These are phyloP conservation scores for Sinocyclocheilus anophthalmus DNA, from an alignment of 2,113 vertebrate species.

Conservation along the genomic window DNA sequence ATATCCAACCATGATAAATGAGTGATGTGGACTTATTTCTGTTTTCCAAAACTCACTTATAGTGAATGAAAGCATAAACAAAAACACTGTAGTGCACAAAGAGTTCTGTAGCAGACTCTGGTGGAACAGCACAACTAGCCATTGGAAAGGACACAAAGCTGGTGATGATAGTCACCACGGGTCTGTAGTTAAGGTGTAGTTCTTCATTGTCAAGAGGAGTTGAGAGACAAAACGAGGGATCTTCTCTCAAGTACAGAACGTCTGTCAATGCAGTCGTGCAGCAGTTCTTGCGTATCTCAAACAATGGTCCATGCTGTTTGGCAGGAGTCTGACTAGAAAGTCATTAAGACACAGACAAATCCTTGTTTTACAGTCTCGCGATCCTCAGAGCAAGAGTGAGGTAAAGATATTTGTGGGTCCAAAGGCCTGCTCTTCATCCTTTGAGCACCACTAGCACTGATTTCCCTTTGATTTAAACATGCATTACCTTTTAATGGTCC, in stretches of 20 bases:
- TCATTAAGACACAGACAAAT: slow-evolving; percentile 35
- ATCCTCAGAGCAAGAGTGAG: slow-evolving; percentile 48
- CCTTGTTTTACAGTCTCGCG: slow-evolving; percentile 11
- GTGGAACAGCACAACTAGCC: slow-evolving; percentile 50
- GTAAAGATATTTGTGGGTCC: slow-evolving; percentile 61
- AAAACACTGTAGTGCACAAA: slow-evolving; percentile 44
- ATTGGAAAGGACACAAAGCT: slow-evolving; percentile 40
- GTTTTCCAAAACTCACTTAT: slow-evolving; percentile 4
- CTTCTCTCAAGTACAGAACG: slow-evolving; percentile 52
- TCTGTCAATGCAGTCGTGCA: slow-evolving; percentile 50
- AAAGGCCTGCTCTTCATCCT: slow-evolving; percentile 46
- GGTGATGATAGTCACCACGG: slow-evolving; percentile 22
- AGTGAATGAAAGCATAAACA: slow-evolving; percentile 41
- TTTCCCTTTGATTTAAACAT: slow-evolving; percentile 39
- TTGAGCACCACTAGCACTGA: slow-evolving; percentile 50
- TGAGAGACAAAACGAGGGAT: slow-evolving; percentile 11
- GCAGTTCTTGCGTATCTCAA: slow-evolving; percentile 54
- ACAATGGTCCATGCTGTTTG: slow-evolving; percentile 72
- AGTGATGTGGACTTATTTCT: background rate
- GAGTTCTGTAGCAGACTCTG: slow-evolving; percentile 41
- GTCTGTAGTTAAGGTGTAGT: slow-evolving; percentile 16
- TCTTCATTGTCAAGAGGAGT: background rate
- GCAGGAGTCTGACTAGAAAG: slow-evolving; percentile 61
- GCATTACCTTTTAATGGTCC: slow-evolving; percentile 37
- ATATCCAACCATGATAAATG: slow-evolving; percentile 29